These are phyloP conservation scores for Lepus europaeus DNA, from an alignment of 2,113 vertebrate genomes.

Conservation along the genomic window DNA sequence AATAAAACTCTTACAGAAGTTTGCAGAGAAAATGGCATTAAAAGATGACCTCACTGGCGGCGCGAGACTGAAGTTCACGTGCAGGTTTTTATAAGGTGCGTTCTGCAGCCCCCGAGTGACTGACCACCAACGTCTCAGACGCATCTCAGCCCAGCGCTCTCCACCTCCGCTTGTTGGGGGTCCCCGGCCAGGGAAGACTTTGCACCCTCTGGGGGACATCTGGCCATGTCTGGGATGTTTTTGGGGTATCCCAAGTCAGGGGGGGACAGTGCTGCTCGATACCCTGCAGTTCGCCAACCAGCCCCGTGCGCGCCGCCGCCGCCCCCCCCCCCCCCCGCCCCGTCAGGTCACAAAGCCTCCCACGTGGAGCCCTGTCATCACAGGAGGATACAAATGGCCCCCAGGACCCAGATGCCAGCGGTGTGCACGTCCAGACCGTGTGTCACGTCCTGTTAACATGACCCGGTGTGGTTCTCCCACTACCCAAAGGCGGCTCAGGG, in stretches of 20 bases:
- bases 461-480: background rate
- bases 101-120: background rate
- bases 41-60: too few species aligned
- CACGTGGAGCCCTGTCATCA: background rate
- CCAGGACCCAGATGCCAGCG: background rate
- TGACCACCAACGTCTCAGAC: background rate
- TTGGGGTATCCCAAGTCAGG: background rate
- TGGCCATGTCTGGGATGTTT: background rate
- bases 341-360: background rate
- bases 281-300: background rate
- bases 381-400: background rate
- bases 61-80: too few species aligned
- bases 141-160: background rate
- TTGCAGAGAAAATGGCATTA: too few species aligned
- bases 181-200: background rate
- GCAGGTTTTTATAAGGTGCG: too few species aligned
- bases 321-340: too few species aligned
- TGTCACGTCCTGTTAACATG: background rate
- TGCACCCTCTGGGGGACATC: background rate
- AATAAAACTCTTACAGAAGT: too few species aligned
- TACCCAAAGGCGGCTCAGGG: background rate
- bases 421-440: background rate
- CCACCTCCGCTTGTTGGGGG: background rate
- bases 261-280: too few species aligned
- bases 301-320: too few species aligned